Conservation (phyloP, 2,888 invertebrate genomes). For the Zaprionus obscuricornis region DNA sequence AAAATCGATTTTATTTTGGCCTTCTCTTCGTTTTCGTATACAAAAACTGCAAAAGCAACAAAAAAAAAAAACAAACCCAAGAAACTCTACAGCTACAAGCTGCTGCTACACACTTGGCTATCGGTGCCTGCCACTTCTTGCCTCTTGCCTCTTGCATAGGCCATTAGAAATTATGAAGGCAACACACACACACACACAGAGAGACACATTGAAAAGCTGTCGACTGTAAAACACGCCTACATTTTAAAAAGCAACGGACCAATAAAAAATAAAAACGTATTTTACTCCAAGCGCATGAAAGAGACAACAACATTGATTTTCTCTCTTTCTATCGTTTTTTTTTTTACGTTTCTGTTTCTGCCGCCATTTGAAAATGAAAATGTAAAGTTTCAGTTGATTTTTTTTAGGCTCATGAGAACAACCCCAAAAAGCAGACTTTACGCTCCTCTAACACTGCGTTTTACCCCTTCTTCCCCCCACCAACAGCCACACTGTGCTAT, state of each 20-base stretch:
- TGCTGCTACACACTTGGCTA: too few relatives aligned
- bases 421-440: conserved; percentile 21
- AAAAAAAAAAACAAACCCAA: too few relatives aligned
- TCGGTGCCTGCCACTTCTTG: not conserved
- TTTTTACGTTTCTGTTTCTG: not conserved
- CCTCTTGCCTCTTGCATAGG: conserved; percentile 44
- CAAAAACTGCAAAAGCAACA: conserved; percentile 28
- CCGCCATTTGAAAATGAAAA: conserved; percentile 50
- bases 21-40: conserved; percentile 21
- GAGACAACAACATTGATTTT: conserved; percentile 16
- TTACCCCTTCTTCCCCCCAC: conserved; percentile 21
- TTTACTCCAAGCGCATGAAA: conserved; percentile 1
- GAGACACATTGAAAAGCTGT: conserved; percentile 2
- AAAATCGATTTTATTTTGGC: conserved; percentile 75
- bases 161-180: conserved; percentile 52
- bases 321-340: conserved; percentile 39
- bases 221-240: conserved; percentile 77
- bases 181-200: conserved; percentile 6
- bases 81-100: too few relatives aligned
- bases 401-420: conserved; percentile 22
- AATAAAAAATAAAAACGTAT: conserved; percentile 76
- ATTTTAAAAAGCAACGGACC: conserved; percentile 80
- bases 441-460: not conserved
- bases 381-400: conserved; percentile 29
- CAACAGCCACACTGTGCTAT: too few relatives aligned